Conservation (phyloP, 2,113 vertebrate genomes). For the Sturnira hondurensis region DNA sequence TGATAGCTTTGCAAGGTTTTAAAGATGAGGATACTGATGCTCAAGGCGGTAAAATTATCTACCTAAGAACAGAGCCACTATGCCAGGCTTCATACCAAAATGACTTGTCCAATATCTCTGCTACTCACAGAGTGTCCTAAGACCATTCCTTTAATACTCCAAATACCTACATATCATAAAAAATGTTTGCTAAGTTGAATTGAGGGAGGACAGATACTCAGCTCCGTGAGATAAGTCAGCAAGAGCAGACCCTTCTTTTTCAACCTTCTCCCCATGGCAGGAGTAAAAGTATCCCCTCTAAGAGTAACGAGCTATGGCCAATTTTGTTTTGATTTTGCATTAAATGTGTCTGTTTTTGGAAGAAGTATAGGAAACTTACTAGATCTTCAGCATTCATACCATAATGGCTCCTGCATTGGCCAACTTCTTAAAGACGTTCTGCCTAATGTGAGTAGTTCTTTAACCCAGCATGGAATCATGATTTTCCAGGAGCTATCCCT, state of each 20-base stretch:
- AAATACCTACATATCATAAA: not conserved
- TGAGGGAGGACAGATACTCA: not conserved
- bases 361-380: not conserved
- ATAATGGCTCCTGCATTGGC: not conserved
- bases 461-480: not conserved
- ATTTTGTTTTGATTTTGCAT: not conserved
- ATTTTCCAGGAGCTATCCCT: constrained; percentile 35
- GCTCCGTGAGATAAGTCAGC: not conserved
- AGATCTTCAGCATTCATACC: not conserved
- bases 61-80: not conserved
- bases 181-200: not conserved
- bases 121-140: not conserved
- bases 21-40: not conserved
- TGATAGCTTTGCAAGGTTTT: not conserved
- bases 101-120: not conserved
- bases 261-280: not conserved
- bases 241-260: not conserved
- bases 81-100: not conserved
- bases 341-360: not conserved
- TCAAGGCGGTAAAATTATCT: not conserved
- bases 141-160: not conserved
- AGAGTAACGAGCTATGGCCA: not conserved
- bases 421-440: not conserved
- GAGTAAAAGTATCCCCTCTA: not conserved
- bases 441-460: not conserved